Conservation (phyloP, 2,888 invertebrate genomes). For the Dastarcus helophoroides region DNA sequence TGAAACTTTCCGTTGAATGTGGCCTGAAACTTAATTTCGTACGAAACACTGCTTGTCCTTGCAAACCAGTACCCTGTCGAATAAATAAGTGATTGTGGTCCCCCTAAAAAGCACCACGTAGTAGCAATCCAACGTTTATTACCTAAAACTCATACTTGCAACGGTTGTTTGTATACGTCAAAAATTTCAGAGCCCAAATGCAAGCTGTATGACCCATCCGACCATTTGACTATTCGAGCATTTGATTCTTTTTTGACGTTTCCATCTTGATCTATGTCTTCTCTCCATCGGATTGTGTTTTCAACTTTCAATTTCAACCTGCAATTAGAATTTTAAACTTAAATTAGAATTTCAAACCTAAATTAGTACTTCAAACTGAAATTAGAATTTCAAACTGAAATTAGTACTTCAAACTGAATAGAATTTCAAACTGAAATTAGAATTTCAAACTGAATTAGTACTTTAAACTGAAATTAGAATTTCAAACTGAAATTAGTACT, state of each 20-base stretch:
- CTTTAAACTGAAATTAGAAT: too few species aligned
- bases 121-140: too few species aligned
- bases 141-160: conserved; percentile 48
- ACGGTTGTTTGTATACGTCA: conserved; percentile 89
- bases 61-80: conserved; percentile 93
- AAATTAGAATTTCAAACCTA: too few species aligned
- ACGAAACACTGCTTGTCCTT: conserved; percentile 94
- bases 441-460: too few species aligned
- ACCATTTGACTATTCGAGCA: conserved; percentile 92
- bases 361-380: too few species aligned
- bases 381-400: too few species aligned
- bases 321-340: too few species aligned
- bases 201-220: conserved; percentile 94
- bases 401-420: too few species aligned
- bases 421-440: too few species aligned
- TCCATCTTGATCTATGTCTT: conserved; percentile 68
- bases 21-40: conserved; percentile 96
- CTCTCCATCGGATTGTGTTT: conserved; percentile 95
- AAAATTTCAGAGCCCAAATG: conserved; percentile 97
- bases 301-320: conserved; percentile 89
- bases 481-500: too few species aligned
- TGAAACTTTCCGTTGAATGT: conserved; percentile 97
- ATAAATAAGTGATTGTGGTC: conserved; percentile 98
- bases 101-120: conserved; percentile 56
- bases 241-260: conserved; percentile 83